phyloP scores from a whole-genome alignment of 1,140 invertebrate genomes.

The Stegodyphus dumicola region DNA sequence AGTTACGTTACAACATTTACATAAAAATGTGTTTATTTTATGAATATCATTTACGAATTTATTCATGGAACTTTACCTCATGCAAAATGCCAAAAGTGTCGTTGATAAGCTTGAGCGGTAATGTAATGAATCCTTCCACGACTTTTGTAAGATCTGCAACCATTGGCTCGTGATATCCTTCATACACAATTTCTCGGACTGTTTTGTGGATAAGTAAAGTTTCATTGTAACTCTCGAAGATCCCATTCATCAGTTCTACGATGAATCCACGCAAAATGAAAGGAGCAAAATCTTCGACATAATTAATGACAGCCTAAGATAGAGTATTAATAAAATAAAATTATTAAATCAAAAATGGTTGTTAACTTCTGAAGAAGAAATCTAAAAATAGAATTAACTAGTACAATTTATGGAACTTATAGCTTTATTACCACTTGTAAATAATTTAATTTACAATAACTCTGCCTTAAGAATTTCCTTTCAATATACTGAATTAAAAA shows the following conservation, averaged over 20 bases:
- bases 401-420: no score
- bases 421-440: no score
- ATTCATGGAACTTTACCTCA: conserved; percentile 26
- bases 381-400: no score
- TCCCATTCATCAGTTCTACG: conserved; percentile 33
- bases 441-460: no score
- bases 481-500: no score
- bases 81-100: conserved; percentile 61
- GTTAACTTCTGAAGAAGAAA: no score
- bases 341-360: neutral
- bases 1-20: no score
- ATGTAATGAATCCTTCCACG: conserved; percentile 17
- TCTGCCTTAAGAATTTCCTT: no score
- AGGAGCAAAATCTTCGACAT: conserved; percentile 37
- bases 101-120: conserved; percentile 50
- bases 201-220: conserved; percentile 89
- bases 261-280: conserved; percentile 20
- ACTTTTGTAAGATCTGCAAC: conserved; percentile 47
- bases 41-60: no score
- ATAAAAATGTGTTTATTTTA: no score
- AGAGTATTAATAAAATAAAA: neutral
- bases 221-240: conserved; percentile 74
- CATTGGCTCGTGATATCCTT: conserved; percentile 83
- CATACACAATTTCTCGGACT: conserved; percentile 84
- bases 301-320: conserved; percentile 52